phyloP scores from a whole-genome alignment of 2,888 invertebrate genomes.

The Synergus japonicus region DNA sequence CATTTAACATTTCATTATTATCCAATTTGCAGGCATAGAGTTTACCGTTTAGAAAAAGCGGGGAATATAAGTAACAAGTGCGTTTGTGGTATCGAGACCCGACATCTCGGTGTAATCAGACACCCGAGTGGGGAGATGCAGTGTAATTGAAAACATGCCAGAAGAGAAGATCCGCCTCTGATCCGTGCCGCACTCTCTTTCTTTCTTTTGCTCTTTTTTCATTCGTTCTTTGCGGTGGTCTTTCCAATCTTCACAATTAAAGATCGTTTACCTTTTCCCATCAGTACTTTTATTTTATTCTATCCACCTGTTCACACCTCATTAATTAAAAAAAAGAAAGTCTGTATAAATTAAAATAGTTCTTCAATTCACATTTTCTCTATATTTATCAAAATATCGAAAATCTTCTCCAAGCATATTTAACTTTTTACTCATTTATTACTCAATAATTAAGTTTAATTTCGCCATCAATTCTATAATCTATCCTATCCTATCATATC shows the following conservation, averaged over 20 bases:
- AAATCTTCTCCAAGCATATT: too few relatives aligned
- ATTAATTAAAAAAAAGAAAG: neutral
- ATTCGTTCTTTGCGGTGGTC: slow-evolving; percentile 36
- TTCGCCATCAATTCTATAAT: too few relatives aligned
- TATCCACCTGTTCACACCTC: slow-evolving; percentile 44
- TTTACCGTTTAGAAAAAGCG: slow-evolving; percentile 53
- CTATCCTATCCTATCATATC: too few relatives aligned
- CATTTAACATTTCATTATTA: neutral
- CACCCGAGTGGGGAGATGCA: slow-evolving; percentile 65
- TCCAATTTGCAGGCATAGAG: slow-evolving; percentile 43
- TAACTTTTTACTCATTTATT: too few relatives aligned
- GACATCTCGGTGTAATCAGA: slow-evolving; percentile 78
- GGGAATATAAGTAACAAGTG: slow-evolving; percentile 67
- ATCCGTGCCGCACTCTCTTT: slow-evolving; percentile 49
- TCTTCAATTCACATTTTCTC: neutral
- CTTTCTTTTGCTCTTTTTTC: slow-evolving; percentile 16
- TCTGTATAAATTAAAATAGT: neutral
- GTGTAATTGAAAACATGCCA: slow-evolving; percentile 60
- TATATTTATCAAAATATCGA: too few relatives aligned
- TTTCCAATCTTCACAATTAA: slow-evolving; percentile 53
- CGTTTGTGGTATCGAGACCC: slow-evolving; percentile 67
- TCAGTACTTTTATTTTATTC: neutral
- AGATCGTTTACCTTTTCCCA: slow-evolving; percentile 52
- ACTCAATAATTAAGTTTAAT: too few relatives aligned
- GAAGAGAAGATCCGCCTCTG: slow-evolving; percentile 52